These are phyloP conservation scores for Germaria angustata DNA, from an alignment of 2,888 invertebrate species.

Conservation along the genomic window DNA sequence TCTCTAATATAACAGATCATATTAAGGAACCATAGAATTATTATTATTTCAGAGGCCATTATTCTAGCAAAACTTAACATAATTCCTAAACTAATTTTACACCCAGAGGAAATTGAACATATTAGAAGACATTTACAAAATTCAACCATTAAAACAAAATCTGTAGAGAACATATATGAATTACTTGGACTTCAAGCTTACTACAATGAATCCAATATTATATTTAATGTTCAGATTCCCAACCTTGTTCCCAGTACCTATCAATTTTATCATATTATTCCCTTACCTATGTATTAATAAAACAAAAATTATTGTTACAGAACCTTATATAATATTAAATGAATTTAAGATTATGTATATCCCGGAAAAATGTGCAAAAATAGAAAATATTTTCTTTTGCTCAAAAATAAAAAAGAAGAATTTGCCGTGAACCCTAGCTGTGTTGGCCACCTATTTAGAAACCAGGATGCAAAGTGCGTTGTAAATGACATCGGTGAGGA, in stretches of 20 bases:
- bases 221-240: too few species aligned
- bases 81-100: conserved; percentile 62
- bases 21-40: background rate
- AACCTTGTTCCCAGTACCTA: too few species aligned
- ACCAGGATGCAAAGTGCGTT: background rate
- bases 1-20: background rate
- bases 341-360: conserved; percentile 20
- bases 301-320: too few species aligned
- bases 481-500: conserved; percentile 6
- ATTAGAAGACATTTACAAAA: conserved; percentile 42
- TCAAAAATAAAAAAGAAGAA: conserved; percentile 17
- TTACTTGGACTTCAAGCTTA: too few species aligned
- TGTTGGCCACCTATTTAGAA: conserved; percentile 26
- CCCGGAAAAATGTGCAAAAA: conserved; percentile 17
- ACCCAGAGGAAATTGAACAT: conserved; percentile 55
- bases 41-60: conserved; percentile 57
- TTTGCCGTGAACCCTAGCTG: conserved; percentile 3
- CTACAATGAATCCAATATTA: too few species aligned
- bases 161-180: conserved; percentile 55
- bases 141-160: conserved; percentile 41
- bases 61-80: conserved; percentile 60
- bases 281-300: conserved; percentile 56
- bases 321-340: too few species aligned
- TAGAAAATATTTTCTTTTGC: conserved; percentile 23
- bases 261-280: conserved; percentile 49